A percentile compares a stretch with the other conserved stretches of the same genome.
Conservation (phyloP, 2,888 invertebrate genomes). For the Cheilosia urbana region DNA sequence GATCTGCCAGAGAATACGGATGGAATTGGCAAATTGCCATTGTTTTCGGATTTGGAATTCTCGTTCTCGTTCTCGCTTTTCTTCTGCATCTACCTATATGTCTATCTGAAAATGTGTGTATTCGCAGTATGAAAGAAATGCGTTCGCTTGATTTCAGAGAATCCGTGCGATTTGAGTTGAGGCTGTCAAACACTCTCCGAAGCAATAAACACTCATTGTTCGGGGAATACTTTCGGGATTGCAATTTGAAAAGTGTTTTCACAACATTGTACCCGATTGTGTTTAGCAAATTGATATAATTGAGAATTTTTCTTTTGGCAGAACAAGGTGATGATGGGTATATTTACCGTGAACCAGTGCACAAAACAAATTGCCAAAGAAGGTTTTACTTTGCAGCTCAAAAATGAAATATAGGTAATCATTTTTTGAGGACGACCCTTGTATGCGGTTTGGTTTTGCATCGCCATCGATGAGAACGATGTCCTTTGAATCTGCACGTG, state of each 20-base stretch:
- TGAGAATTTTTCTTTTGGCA: slow-evolving; percentile 63
- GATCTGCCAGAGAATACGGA: slow-evolving; percentile 58
- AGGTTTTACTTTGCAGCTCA: background rate
- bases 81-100: slow-evolving; percentile 4
- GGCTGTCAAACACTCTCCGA: slow-evolving; percentile 70
- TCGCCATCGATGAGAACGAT: no score
- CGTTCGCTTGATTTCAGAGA: slow-evolving; percentile 45
- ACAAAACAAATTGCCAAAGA: slow-evolving; percentile 54
- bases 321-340: slow-evolving; percentile 70
- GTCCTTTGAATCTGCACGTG: no score
- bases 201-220: slow-evolving; percentile 73
- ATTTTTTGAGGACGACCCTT: no score
- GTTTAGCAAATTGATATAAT: slow-evolving; percentile 67
- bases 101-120: background rate
- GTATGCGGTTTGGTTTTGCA: no score
- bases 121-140: slow-evolving; percentile 17
- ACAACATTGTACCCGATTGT: slow-evolving; percentile 67
- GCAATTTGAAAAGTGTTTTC: slow-evolving; percentile 75
- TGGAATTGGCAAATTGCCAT: slow-evolving; percentile 74
- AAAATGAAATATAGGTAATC: background rate
- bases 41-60: slow-evolving; percentile 71
- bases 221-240: slow-evolving; percentile 40
- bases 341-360: slow-evolving; percentile 71
- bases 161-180: slow-evolving; percentile 54
- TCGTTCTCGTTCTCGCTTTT: slow-evolving; percentile 51